These are phyloP conservation scores for Periophthalmodon schlosseri DNA, from an alignment of 2,113 vertebrate genomes.

Conservation along the genomic window DNA sequence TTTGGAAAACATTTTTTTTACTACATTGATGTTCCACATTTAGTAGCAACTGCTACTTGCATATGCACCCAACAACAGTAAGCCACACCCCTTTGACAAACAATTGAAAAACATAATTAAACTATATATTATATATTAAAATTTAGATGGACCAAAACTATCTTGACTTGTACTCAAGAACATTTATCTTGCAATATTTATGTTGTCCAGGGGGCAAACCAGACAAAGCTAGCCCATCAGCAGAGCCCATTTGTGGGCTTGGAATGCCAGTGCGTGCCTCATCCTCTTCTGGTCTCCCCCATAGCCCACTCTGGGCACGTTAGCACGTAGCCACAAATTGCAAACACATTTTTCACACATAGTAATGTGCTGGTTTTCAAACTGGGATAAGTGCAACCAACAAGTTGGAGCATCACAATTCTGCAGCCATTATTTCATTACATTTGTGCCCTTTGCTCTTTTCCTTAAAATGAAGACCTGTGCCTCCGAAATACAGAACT, in stretches of 20 bases:
- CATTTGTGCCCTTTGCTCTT: neutral
- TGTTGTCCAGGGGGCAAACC: neutral
- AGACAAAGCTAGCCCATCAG: slow-evolving; percentile 29
- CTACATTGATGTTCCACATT: neutral
- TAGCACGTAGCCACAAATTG: slow-evolving; percentile 77
- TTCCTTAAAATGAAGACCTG: slow-evolving; percentile 11
- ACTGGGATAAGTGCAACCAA: slow-evolving; percentile 74
- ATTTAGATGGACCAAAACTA: neutral
- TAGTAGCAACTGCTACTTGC: neutral
- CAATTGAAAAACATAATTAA: neutral
- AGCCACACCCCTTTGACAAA: neutral
- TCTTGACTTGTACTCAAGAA: neutral
- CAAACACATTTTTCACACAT: slow-evolving; percentile 83
- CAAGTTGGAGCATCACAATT: slow-evolving; percentile 49
- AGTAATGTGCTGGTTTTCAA: slow-evolving; percentile 78
- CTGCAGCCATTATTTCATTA: slow-evolving; percentile 44
- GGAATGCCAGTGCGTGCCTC: slow-evolving; percentile 70
- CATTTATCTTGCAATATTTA: neutral
- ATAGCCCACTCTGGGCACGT: slow-evolving; percentile 55
- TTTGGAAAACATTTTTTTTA: neutral
- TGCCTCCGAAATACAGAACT: slow-evolving; percentile 22
- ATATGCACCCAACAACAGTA: neutral
- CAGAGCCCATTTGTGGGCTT: slow-evolving; percentile 47
- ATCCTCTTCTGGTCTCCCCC: slow-evolving; percentile 36
- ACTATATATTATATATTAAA: neutral